A percentile compares a stretch with the other conserved stretches of the same genome.
Conservation (phyloP, 2,888 invertebrate species). For the Thymelicus acteon region DNA sequence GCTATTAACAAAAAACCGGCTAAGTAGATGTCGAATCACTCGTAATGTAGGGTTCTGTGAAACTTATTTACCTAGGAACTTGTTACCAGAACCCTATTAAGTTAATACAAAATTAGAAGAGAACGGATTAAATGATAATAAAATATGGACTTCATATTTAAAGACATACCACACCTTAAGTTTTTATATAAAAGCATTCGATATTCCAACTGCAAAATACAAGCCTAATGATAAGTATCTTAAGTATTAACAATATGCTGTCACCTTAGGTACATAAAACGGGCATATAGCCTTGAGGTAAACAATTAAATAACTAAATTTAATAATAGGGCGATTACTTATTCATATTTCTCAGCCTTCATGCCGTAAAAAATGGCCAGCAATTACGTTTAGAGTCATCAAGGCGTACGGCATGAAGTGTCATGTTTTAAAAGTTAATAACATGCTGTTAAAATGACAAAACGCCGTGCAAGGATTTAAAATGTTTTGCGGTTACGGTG, state of each 20-base stretch:
- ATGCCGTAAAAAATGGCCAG: constrained; percentile 58
- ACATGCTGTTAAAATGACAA: constrained; percentile 62
- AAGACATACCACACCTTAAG: background rate
- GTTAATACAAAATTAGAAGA: no score
- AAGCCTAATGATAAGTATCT: background rate
- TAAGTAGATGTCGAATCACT: no score
- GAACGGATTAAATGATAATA: no score
- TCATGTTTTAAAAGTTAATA: constrained; percentile 59
- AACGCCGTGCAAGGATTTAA: constrained; percentile 63
- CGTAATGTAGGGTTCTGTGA: no score
- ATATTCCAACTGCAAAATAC: background rate
- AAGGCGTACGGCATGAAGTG: constrained; percentile 54
- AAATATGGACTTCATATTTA: background rate
- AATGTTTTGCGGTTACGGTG: constrained; percentile 46
- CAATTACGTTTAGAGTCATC: constrained; percentile 58
- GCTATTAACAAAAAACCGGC: no score
- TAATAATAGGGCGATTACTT: constrained; percentile 72
- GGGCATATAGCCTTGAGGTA: constrained; percentile 57
- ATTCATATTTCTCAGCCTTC: constrained; percentile 56
- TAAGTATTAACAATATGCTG: constrained; percentile 11
- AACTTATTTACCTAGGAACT: no score
- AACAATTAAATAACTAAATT: constrained; percentile 50
- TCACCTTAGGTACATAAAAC: constrained; percentile 19
- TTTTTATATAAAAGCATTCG: background rate
- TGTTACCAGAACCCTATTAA: no score